Base-by-base conservation (phyloP, 1,140 invertebrate genomes). In the Anoplophora glabripennis region DNA sequence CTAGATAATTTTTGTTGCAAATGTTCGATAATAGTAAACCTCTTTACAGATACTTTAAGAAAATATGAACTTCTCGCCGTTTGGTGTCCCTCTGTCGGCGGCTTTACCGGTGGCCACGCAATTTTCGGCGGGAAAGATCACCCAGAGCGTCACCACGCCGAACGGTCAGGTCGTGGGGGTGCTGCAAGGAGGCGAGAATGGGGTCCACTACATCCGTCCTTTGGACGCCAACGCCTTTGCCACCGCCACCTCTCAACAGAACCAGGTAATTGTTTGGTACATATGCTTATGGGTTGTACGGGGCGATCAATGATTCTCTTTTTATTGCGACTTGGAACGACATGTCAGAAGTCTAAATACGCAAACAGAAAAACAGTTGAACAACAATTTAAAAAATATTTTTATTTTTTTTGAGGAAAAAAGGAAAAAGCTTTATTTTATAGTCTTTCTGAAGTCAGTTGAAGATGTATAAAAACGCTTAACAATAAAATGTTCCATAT, bases 141-240 rank as follows among this genome's bases (percentile, higher is more conserved):
- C 84, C 0, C 84, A 85, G 65, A 85, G 84, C 66, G 75, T 84
- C 14, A 81, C 81, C 0, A 79, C 81, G 3, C 78, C 81, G 4
- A 81, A 79, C 61, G 77, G 75, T 46, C 77, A 77, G 72, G 76
- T 75, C 15, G 74, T 73, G 46, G 72, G 74, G 44, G 69, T 73
- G 11, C 61, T 75, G 17, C 71, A 73, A 65, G 69, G 71, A 10
- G 84, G 85, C 12, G 88, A 89, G 57, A 84, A 83, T 63, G 86
- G 86, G 1, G 82, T 90, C n/a, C 87, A 89, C 67, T 90, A 89
- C 68, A 75, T 89, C 42, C 81, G 87, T 17, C 81, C 86, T 1
- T 75, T 89, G 14, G 87, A 89, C 63, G 80, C 84, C 0, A 83
- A 83, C 65, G 78, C 80, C 0, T 82, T 82, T 54, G 73, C 79